Conservation (phyloP, 2,113 vertebrate species). For the Psittacula cyanocephala region DNA sequence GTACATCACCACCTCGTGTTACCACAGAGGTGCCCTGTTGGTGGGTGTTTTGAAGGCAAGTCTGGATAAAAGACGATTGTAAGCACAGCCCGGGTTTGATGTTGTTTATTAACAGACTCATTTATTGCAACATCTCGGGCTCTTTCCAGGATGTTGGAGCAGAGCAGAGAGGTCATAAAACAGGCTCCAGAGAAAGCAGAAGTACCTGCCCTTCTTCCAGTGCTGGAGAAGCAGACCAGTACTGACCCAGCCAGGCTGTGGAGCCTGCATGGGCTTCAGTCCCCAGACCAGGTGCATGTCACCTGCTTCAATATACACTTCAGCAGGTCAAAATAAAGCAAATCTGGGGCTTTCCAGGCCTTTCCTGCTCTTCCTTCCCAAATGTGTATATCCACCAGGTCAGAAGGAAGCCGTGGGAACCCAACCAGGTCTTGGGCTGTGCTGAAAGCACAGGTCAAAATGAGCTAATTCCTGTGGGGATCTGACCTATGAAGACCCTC, state of each 20-base stretch:
- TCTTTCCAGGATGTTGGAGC: background rate
- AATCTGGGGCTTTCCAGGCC: background rate
- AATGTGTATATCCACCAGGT: accelerated
- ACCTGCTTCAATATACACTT: background rate
- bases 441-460: background rate
- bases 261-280: background rate
- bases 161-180: background rate
- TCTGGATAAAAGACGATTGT: background rate
- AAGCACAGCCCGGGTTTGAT: background rate
- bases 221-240: background rate
- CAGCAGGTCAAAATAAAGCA: background rate
- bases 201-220: background rate
- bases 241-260: background rate
- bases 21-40: background rate
- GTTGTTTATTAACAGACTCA: background rate
- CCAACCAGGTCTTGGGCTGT: background rate
- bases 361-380: background rate
- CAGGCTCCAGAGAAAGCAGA: background rate
- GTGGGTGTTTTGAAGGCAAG: background rate
- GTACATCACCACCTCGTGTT: accelerated
- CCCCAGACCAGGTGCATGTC: background rate
- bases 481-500: background rate
- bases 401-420: background rate
- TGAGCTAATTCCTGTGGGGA: background rate
- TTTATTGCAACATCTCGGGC: background rate